Evolutionary conservation across 2,113 vertebrate species (phyloP).

Genomic region (Gnathonemus longibarbis): DNA sequence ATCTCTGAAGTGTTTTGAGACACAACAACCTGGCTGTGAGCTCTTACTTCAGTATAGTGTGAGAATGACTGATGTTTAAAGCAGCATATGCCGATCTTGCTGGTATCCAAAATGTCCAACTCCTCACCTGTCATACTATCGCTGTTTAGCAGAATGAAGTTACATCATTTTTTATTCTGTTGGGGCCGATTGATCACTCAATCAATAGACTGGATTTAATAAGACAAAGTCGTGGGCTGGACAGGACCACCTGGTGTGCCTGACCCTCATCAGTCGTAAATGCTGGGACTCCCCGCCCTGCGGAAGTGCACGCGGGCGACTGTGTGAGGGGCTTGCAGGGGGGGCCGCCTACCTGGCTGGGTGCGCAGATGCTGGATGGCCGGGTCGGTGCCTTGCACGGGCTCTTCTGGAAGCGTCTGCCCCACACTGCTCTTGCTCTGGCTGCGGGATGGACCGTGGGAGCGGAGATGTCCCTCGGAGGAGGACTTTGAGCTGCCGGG

Average conservation of each 20-base stretch:
- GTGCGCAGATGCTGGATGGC: conserved; percentile 82
- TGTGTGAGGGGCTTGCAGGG: neutral
- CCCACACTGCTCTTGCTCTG: conserved; percentile 86
- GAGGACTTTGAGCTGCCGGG: conserved; percentile 93
- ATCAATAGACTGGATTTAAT: neutral
- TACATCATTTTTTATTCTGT: neutral
- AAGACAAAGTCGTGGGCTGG: neutral
- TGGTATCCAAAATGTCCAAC: neutral
- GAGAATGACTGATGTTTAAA: neutral
- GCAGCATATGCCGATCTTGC: neutral
- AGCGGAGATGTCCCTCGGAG: conserved; percentile 89
- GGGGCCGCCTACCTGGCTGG: conserved; percentile 92
- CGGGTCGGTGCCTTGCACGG: conserved; percentile 80
- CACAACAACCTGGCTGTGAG: neutral
- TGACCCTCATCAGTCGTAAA: neutral
- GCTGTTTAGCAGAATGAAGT: neutral
- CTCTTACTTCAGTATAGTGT: neutral
- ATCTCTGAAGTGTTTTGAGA: neutral
- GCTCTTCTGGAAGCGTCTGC: conserved; percentile 85
- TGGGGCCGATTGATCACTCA: neutral
- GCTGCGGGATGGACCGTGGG: conserved; percentile 81
- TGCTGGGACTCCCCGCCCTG: neutral
- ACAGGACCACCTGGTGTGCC: neutral
- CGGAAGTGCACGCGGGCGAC: neutral
- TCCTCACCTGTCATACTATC: neutral